These are phyloP conservation scores for Ptychochromis oligacanthus DNA, from an alignment of 2,113 vertebrate species.

Conservation along the genomic window DNA sequence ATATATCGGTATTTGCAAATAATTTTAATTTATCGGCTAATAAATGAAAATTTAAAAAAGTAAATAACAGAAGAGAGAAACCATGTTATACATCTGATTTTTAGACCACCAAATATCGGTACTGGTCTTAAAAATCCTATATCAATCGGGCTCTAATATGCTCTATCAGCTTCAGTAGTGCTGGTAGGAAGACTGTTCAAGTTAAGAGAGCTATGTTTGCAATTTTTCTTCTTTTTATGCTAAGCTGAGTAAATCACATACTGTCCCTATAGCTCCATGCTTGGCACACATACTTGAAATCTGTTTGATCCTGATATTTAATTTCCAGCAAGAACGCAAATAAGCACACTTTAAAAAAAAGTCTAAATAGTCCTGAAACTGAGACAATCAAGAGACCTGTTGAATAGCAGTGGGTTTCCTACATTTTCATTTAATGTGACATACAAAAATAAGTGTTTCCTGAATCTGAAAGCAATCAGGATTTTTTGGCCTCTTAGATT, in stretches of 20 bases:
- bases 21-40: no score
- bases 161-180: no score
- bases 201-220: neutral
- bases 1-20: no score
- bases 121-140: no score
- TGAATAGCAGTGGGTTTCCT: conserved; percentile 27
- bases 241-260: conserved; percentile 13
- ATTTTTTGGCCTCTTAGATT: neutral
- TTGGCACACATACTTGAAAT: neutral
- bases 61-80: no score
- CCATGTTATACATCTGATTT: no score
- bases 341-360: neutral
- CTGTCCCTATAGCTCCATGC: neutral
- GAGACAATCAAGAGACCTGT: conserved; percentile 3
- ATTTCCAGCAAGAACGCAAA: neutral
- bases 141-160: no score
- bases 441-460: neutral
- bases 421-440: conserved; percentile 2
- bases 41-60: no score
- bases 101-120: no score
- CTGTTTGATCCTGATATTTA: conserved; percentile 1
- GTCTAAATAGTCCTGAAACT: neutral
- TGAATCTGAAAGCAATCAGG: neutral
- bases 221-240: neutral
- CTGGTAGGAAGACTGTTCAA: neutral